A percentile compares a stretch with the other conserved stretches of the same genome.
Conservation (phyloP, 64 coral and sea anemone species). For the Porites australiensis region DNA sequence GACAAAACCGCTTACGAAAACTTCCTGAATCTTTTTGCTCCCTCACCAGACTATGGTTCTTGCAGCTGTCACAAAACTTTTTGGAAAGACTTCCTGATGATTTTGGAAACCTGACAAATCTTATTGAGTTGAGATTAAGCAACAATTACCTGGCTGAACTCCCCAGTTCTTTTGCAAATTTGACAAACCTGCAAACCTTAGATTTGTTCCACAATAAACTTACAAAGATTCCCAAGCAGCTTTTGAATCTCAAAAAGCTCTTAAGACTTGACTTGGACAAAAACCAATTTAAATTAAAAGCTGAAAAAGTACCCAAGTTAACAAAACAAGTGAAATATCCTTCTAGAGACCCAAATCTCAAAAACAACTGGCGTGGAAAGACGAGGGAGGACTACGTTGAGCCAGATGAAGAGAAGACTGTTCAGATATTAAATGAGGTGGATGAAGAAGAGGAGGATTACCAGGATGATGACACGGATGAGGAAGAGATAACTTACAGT, state of each 20-base stretch:
- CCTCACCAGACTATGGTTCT: slow-evolving; percentile 85
- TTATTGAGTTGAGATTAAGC: slow-evolving; percentile 84
- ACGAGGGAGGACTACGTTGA: slow-evolving; percentile 66
- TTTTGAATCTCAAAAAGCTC: slow-evolving; percentile 82
- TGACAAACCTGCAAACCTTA: slow-evolving; percentile 76
- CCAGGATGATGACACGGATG: slow-evolving; percentile 24
- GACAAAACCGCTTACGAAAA: slow-evolving; percentile 76
- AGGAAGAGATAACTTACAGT: slow-evolving; percentile 41
- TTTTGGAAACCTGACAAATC: slow-evolving; percentile 85
- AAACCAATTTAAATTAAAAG: slow-evolving; percentile 91
- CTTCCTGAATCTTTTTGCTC: slow-evolving; percentile 88
- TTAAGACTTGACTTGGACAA: slow-evolving; percentile 91
- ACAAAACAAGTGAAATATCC: slow-evolving; percentile 81
- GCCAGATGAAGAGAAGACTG: slow-evolving; percentile 27
- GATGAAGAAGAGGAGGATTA: slow-evolving; percentile 39
- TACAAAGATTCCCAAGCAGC: slow-evolving; percentile 76
- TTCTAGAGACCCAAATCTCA: slow-evolving; percentile 69
- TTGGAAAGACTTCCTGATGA: slow-evolving; percentile 74
- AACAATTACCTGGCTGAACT: slow-evolving; percentile 73
- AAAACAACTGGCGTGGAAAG: slow-evolving; percentile 88
- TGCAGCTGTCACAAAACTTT: slow-evolving; percentile 95
- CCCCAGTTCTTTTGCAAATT: slow-evolving; percentile 84
- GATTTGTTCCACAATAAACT: slow-evolving; percentile 91
- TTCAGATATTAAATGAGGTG: slow-evolving; percentile 64
- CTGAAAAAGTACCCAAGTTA: slow-evolving; percentile 85